These are phyloP conservation scores for Caenorhabditis becei DNA, from an alignment of 2,888 invertebrate genomes.

Conservation along the genomic window DNA sequence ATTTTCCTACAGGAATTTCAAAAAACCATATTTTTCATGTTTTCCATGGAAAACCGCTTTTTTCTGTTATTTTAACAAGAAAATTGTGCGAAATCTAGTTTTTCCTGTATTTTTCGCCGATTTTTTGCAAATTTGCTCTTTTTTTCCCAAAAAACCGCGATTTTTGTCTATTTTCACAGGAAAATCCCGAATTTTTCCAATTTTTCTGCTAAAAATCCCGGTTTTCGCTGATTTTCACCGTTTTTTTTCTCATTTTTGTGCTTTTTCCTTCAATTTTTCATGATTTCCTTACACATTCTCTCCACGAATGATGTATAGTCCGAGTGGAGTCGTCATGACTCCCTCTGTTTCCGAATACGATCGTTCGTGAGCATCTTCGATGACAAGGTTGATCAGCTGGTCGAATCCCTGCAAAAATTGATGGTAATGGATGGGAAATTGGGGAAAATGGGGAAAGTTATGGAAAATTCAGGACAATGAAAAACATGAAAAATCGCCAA, in stretches of 20 bases:
- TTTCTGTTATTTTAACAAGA: too few relatives aligned
- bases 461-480: background rate
- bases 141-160: background rate
- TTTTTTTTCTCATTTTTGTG: background rate
- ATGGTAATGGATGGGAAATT: background rate
- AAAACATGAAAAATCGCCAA: too few relatives aligned
- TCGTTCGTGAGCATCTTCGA: slow-evolving; percentile 97
- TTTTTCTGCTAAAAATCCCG: background rate
- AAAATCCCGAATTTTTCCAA: background rate
- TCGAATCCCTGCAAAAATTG: slow-evolving; percentile 88
- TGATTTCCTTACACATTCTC: slow-evolving; percentile 91
- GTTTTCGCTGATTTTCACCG: background rate
- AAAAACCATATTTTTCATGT: too few relatives aligned
- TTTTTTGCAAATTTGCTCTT: too few relatives aligned
- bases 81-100: too few relatives aligned
- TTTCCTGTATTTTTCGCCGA: too few relatives aligned
- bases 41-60: too few relatives aligned
- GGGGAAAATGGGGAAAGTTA: background rate
- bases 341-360: slow-evolving; percentile 92
- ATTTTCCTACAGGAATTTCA: too few relatives aligned
- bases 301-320: slow-evolving; percentile 96
- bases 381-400: slow-evolving; percentile 97
- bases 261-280: background rate
- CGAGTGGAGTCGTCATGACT: slow-evolving; percentile 95
- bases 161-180: background rate